Evolutionary conservation across 2,113 vertebrate species (phyloP).

Genomic region (Pedionomus torquatus): DNA sequence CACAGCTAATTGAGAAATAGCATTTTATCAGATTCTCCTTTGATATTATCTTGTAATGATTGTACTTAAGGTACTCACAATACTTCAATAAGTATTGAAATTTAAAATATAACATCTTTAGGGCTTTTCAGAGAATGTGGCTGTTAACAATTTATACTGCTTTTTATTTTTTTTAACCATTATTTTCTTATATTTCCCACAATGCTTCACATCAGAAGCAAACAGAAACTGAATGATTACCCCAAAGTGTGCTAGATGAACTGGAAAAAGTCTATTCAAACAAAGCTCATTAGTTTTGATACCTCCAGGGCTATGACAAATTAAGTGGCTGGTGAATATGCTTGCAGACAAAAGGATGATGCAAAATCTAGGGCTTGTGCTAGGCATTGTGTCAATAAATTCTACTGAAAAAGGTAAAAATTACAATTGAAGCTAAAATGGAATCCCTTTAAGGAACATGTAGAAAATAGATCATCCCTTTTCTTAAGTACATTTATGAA

Average conservation of each 20-base stretch:
- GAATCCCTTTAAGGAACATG: constrained; percentile 75
- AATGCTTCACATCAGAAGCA: constrained; percentile 82
- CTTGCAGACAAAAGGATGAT: constrained; percentile 82
- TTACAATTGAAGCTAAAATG: constrained; percentile 76
- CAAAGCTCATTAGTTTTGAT: constrained; percentile 91
- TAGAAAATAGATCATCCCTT: constrained; percentile 72
- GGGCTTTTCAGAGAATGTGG: constrained; percentile 71
- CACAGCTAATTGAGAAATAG: constrained; percentile 74
- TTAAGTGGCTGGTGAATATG: constrained; percentile 85
- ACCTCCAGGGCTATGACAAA: constrained; percentile 89
- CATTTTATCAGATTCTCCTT: constrained; percentile 69
- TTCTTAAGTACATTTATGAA: constrained; percentile 67
- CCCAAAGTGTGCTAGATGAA: constrained; percentile 92
- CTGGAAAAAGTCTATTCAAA: constrained; percentile 93
- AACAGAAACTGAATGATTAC: constrained; percentile 89
- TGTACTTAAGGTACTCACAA: constrained; percentile 66
- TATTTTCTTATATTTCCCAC: constrained; percentile 83
- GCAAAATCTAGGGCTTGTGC: constrained; percentile 72
- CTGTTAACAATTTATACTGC: constrained; percentile 73
- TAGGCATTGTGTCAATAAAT: constrained; percentile 82
- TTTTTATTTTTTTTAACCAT: constrained; percentile 73
- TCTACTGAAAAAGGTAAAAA: constrained; percentile 78
- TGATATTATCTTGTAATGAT: constrained; percentile 69
- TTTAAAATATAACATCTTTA: constrained; percentile 77
- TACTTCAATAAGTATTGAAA: constrained; percentile 74